phyloP scores from a whole-genome alignment of 23 tunicate genomes.

The Corella eumyota region DNA sequence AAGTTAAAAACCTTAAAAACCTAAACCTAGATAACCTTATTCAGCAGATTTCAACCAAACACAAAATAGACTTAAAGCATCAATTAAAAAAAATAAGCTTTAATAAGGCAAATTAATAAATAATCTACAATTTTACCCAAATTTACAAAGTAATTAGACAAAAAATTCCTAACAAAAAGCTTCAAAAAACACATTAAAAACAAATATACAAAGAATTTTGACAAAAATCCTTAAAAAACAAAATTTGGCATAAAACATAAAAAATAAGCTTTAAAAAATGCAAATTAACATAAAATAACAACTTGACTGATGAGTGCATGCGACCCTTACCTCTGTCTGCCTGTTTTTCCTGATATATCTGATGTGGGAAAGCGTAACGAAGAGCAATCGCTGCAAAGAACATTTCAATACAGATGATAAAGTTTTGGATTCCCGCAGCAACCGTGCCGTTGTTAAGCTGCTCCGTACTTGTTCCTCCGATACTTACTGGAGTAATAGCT shows the following conservation, averaged over 20 bases:
- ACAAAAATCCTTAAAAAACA: background rate
- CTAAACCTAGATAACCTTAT: no score
- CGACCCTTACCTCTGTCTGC: conserved; percentile 42
- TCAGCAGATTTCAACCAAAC: no score
- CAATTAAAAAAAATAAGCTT: no score
- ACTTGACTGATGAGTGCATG: background rate
- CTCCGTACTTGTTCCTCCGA: conserved; percentile 51
- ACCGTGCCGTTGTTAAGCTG: conserved; percentile 56
- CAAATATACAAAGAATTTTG: no score
- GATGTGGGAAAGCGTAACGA: conserved; percentile 87
- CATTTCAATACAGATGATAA: conserved; percentile 96
- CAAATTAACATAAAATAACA: background rate
- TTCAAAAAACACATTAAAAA: no score
- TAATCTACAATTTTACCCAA: no score
- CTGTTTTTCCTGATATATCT: conserved; percentile 82
- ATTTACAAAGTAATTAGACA: no score
- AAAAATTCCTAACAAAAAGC: no score
- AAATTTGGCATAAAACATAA: background rate
- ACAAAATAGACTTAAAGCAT: no score
- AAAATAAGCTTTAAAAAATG: background rate
- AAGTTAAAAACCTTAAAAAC: no score
- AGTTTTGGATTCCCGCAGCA: conserved; percentile 96
- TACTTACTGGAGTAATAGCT: conserved; percentile 61
- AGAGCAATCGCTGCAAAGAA: conserved; percentile 87
- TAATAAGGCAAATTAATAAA: no score